Percentiles rank a stretch among this genome's conserved stretches.
Conservation (phyloP, 2,797 vertebrate species). For the Macrochelys suwanniensis region DNA sequence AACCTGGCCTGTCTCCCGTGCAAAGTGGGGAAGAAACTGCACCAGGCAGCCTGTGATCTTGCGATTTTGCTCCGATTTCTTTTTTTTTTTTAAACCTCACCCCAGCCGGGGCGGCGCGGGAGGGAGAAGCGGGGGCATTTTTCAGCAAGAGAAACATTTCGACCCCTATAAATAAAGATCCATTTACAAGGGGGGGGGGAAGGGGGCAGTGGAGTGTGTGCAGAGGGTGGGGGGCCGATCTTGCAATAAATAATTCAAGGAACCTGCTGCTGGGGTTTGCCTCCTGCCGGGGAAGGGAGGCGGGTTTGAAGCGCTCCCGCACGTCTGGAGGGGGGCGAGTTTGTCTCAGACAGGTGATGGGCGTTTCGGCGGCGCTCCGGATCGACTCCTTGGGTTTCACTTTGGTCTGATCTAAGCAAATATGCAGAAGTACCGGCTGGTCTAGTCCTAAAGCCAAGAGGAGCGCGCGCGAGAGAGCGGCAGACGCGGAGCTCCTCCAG, state of each 20-base stretch:
- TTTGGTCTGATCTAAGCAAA: slow-evolving; percentile 81
- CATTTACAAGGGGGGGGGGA: neutral
- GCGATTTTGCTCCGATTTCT: slow-evolving; percentile 45
- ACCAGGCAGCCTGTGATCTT: slow-evolving; percentile 56
- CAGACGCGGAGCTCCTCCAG: slow-evolving; percentile 67
- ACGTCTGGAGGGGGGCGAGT: slow-evolving; percentile 63
- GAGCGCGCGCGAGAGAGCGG: slow-evolving; percentile 48
- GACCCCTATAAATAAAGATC: slow-evolving; percentile 44
- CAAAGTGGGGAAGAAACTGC: slow-evolving; percentile 67
- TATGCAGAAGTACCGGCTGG: slow-evolving; percentile 85
- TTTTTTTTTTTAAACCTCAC: slow-evolving; percentile 62
- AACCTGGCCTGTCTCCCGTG: slow-evolving; percentile 42
- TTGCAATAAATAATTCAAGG: neutral
- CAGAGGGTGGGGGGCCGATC: neutral
- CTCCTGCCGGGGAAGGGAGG: neutral
- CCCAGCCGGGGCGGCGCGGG: neutral
- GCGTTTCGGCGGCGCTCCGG: slow-evolving; percentile 83
- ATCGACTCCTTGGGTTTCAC: slow-evolving; percentile 82
- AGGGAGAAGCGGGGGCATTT: slow-evolving; percentile 14
- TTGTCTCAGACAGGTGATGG: slow-evolving; percentile 83
- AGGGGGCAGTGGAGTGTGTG: neutral
- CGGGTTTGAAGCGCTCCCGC: neutral
- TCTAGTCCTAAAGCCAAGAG: slow-evolving; percentile 76
- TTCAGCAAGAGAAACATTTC: slow-evolving; percentile 35
- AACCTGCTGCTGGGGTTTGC: neutral